phyloP scores from a whole-genome alignment of 2,797 vertebrate genomes.

The Sphenodon punctatus region DNA sequence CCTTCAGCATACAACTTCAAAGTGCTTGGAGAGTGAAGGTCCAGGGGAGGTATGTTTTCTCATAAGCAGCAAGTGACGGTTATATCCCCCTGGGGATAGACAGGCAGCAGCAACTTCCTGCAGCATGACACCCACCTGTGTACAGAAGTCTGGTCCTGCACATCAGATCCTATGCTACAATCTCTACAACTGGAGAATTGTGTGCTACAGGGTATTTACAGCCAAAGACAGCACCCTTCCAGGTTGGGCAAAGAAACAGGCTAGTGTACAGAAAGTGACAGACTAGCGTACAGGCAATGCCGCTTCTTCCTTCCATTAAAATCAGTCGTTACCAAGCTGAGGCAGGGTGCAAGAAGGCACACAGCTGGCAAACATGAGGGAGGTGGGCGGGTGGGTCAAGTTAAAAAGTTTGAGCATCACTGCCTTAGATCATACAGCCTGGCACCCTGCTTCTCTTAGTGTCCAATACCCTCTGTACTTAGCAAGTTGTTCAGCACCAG shows the following conservation, averaged over 20 bases:
- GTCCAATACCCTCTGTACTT: not conserved
- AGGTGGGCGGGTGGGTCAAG: too few species aligned
- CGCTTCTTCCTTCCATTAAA: too few species aligned
- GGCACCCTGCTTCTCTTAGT: not conserved
- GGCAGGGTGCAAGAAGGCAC: too few species aligned
- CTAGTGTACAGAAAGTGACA: not conserved
- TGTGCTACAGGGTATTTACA: fast-evolving
- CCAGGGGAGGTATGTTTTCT: not conserved
- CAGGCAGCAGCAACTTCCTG: not conserved
- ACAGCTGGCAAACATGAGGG: too few species aligned
- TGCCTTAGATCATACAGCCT: not conserved
- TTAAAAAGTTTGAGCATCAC: too few species aligned
- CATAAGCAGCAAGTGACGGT: fast-evolving
- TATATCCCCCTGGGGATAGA: not conserved
- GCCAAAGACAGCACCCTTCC: not conserved
- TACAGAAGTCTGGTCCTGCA: fast-evolving
- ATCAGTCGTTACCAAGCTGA: too few species aligned
- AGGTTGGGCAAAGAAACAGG: not conserved
- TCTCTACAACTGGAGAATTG: not conserved
- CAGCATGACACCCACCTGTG: fast-evolving
- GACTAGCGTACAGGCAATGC: not conserved
- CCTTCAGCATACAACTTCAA: not conserved
- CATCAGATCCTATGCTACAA: fast-evolving
- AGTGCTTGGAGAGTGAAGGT: not conserved
- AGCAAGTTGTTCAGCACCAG: not conserved